Evolutionary conservation across 2,888 invertebrate species (phyloP), one percentile per base, ranked within the genome.

Genomic region (Blastobasis adustella): DNA sequence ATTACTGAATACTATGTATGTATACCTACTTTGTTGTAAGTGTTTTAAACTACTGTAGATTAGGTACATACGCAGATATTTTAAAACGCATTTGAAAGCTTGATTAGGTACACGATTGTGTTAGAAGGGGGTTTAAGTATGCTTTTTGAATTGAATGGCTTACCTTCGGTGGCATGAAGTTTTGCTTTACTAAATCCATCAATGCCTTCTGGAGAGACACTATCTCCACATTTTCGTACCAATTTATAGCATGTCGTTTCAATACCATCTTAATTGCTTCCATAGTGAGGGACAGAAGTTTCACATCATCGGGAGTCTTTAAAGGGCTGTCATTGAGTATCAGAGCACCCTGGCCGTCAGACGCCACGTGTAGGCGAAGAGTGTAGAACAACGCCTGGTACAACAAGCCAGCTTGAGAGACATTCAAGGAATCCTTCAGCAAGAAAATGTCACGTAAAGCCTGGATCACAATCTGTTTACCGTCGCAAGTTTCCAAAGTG

Each of bases 171-270:
- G 67, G 62, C 50, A 72, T 54, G 38, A 58, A 53, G 51, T 60
- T 59, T 46, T 62, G 62, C 47, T 65, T 67, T 49, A 74, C 51
- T 36, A 74, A 58, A 60, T 72, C 66, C 54, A 72, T 59, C 10
- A 72, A 53, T 41, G 58, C 59, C 44, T 63, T 63, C 57, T 73
- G 72, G n/a, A 73, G 58, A 42, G 61, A 61, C 4, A 69, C 55
- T 1, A 74, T 67, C 51, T 74, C 74, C 4, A 66, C 53, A 46
- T 63, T 72, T 46, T 73, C 71, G 46, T 74, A 67, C 71, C 74
- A 73, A 47, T 66, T 61, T 54, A 74, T 68, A 42, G 66, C 60
- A 54, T 74, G 66, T 45, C 69, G 69, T 42, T 65, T 63, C n/a
- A 75, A 45, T 10, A 74, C 48, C 69, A 71, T 69, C 39, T 61